Conservation (phyloP, 2,888 invertebrate species). For the Drosophila aldrichi region DNA sequence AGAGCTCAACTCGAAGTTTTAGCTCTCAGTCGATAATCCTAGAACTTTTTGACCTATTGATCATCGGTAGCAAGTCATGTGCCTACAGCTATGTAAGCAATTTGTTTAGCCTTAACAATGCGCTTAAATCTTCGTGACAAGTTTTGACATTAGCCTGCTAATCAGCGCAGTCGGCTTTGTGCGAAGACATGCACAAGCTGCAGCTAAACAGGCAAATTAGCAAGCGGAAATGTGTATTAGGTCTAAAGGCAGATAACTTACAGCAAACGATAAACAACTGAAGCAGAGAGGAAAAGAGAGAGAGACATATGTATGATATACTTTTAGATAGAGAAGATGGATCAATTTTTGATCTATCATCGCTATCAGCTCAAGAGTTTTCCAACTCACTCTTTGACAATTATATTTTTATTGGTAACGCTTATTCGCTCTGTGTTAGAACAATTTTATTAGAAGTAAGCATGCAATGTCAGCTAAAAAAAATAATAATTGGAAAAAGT, state of each 20-base stretch:
- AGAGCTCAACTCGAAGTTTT: not conserved
- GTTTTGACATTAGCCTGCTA: conserved; percentile 30
- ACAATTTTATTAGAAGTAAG: conserved; percentile 13
- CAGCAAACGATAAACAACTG: not conserved
- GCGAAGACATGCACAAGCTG: conserved; percentile 36
- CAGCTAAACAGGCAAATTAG: conserved; percentile 15
- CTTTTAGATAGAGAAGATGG: not conserved
- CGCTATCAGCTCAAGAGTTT: not conserved
- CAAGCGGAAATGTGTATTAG: conserved; percentile 8
- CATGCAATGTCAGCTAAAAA: conserved; percentile 16
- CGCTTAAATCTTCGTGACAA: conserved; percentile 18
- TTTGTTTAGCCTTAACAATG: conserved; percentile 18
- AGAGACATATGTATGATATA: not conserved
- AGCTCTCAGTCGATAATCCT: not conserved
- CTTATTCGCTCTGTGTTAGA: not conserved
- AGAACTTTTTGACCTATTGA: not conserved
- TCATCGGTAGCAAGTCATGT: conserved; percentile 43
- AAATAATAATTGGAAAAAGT: not conserved
- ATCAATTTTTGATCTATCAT: not conserved
- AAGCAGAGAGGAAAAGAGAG: not conserved
- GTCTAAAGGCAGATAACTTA: not conserved
- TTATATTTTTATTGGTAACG: conserved; percentile 13
- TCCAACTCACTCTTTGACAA: not conserved
- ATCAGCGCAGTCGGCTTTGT: conserved; percentile 22
- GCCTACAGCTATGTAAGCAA: conserved; percentile 38